Conservation (phyloP, 2,888 invertebrate species). For the Chydorus sphaericus region DNA sequence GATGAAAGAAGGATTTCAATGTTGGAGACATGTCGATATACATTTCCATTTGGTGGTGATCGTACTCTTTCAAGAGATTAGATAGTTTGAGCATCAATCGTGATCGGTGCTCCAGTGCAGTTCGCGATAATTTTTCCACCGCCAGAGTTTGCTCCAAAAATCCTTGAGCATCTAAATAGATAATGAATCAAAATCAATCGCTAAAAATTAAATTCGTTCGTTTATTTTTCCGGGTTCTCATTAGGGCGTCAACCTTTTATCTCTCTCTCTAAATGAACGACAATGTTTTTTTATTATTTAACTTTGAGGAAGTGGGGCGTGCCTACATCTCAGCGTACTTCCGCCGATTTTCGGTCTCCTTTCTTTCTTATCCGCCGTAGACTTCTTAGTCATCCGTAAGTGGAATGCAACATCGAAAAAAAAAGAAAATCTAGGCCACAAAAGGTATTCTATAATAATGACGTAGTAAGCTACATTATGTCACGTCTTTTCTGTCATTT, state of each 20-base stretch:
- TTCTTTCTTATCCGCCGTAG: not conserved
- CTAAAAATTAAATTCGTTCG: not conserved
- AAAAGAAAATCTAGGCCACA: no score
- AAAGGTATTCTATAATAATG: not conserved
- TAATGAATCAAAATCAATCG: not conserved
- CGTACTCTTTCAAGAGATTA: not conserved
- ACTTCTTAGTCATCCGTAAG: not conserved
- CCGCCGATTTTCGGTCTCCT: not conserved
- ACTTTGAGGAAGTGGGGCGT: constrained; percentile 1
- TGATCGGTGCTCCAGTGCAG: constrained; percentile 7
- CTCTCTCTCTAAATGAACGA: no score
- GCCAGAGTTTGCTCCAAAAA: constrained; percentile 13
- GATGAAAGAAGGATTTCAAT: not conserved
- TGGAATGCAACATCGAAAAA: no score
- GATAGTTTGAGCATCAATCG: constrained; percentile 1
- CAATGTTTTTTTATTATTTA: no score
- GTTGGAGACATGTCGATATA: constrained; percentile 12
- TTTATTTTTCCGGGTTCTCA: not conserved
- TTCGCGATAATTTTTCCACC: constrained; percentile 4
- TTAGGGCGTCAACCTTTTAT: constrained; percentile 4
- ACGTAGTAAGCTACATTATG: no score
- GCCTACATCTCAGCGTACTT: not conserved
- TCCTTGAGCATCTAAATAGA: not conserved
- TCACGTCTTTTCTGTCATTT: no score
- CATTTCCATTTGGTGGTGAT: constrained; percentile 8